These are phyloP conservation scores for Megastigmus dorsalis DNA, from an alignment of 2,888 invertebrate species.

Conservation along the genomic window DNA sequence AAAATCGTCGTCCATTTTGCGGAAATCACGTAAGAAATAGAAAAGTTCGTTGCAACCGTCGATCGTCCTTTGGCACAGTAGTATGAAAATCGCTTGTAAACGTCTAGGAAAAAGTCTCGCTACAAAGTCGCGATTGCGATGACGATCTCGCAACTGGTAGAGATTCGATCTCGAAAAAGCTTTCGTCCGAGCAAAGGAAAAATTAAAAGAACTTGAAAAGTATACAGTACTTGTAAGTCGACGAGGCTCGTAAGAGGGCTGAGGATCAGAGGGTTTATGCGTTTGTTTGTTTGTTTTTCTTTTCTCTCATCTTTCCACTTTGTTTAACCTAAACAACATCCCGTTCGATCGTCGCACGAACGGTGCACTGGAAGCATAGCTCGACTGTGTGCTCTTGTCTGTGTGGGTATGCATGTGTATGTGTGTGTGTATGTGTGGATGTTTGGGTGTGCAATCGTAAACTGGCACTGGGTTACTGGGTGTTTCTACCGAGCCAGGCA, in stretches of 20 bases:
- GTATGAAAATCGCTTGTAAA: slow-evolving; percentile 46
- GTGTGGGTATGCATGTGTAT: background rate
- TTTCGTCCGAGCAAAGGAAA: slow-evolving; percentile 1
- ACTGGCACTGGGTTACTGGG: background rate
- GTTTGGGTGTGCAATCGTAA: background rate
- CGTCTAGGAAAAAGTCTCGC: slow-evolving; percentile 29
- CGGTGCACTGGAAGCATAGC: slow-evolving; percentile 25
- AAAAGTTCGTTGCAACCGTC: slow-evolving; percentile 33
- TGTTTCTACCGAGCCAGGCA: slow-evolving; percentile 46
- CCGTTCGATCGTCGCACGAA: slow-evolving; percentile 18
- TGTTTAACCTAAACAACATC: background rate
- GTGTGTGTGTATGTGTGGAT: background rate
- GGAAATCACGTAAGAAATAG: slow-evolving; percentile 37
- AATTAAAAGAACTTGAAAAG: background rate
- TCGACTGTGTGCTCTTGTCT: background rate
- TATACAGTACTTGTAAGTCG: background rate
- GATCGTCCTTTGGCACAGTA: slow-evolving; percentile 48
- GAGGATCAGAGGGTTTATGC: slow-evolving; percentile 31
- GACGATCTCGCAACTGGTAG: background rate
- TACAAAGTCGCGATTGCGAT: background rate
- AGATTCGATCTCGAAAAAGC: background rate
- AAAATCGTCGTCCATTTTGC: slow-evolving; percentile 28
- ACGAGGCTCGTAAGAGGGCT: slow-evolving; percentile 17
- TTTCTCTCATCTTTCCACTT: background rate
- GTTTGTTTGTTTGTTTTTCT: background rate